Conservation (phyloP, 2,113 vertebrate species). For the Oenanthe oenanthe region DNA sequence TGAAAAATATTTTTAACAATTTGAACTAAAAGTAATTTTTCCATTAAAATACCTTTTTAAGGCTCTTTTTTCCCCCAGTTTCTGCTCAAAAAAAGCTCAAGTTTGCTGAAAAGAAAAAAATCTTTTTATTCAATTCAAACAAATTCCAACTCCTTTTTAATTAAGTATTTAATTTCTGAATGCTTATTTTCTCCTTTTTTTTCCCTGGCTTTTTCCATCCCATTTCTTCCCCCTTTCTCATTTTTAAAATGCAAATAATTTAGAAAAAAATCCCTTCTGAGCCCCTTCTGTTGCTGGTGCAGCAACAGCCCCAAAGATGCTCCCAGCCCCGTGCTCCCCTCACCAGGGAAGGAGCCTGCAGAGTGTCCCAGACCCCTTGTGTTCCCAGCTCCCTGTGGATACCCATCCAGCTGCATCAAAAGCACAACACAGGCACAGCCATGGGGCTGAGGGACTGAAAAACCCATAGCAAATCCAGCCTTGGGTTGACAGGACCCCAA, state of each 20-base stretch:
- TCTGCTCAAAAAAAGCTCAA: background rate
- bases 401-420: accelerated
- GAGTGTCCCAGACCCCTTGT: background rate
- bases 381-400: background rate
- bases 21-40: background rate
- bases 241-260: background rate
- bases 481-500: background rate
- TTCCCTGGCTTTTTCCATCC: background rate
- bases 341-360: background rate
- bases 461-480: background rate
- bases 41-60: background rate
- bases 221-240: background rate
- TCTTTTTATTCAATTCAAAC: background rate
- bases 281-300: background rate
- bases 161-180: background rate
- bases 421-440: background rate
- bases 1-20: background rate
- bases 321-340: background rate
- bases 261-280: background rate
- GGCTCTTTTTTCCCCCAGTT: background rate
- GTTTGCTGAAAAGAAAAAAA: background rate
- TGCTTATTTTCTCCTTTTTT: background rate
- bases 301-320: background rate
- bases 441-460: background rate
- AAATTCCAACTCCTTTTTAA: background rate